Evolutionary conservation across 1,140 invertebrate species (phyloP).

Genomic region (Brachionus calyciflorus): DNA sequence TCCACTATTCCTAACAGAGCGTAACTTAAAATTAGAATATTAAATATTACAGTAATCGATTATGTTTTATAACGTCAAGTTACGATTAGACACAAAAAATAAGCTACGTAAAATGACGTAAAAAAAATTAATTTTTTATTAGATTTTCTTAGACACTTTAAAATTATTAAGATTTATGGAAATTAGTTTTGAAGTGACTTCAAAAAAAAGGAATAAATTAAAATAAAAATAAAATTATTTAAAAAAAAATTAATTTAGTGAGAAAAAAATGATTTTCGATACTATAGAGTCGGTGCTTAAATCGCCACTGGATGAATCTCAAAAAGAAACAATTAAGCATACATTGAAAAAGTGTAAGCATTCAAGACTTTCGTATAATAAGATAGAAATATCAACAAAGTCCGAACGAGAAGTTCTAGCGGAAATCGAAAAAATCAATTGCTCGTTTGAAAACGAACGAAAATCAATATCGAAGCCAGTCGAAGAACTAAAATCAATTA

Average conservation of each 20-base stretch:
- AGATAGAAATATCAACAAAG: not conserved
- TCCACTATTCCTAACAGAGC: too few species aligned
- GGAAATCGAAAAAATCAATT: not conserved
- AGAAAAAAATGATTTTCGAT: constrained; percentile 10
- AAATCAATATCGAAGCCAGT: not conserved
- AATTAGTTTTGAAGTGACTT: too few species aligned
- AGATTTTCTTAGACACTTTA: too few species aligned
- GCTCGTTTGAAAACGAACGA: too few species aligned
- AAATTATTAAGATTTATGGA: too few species aligned
- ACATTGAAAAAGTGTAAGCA: not conserved
- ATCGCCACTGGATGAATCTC: not conserved
- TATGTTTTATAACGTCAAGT: too few species aligned
- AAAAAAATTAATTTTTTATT: too few species aligned
- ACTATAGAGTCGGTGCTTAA: constrained; percentile 27
- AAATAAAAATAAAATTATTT: not conserved
- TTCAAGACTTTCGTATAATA: not conserved
- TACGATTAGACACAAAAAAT: too few species aligned
- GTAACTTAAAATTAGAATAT: too few species aligned
- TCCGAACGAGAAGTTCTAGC: not conserved
- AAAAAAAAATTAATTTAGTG: not conserved
- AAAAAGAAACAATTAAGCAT: not conserved
- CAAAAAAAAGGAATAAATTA: too few species aligned
- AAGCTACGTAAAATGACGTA: too few species aligned
- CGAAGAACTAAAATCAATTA: not conserved
- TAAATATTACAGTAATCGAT: too few species aligned